Percentiles rank a stretch among this genome's conserved stretches.
These are phyloP conservation scores for Lepidurus packardi DNA, from an alignment of 1,140 invertebrate species.

Conservation along the genomic window DNA sequence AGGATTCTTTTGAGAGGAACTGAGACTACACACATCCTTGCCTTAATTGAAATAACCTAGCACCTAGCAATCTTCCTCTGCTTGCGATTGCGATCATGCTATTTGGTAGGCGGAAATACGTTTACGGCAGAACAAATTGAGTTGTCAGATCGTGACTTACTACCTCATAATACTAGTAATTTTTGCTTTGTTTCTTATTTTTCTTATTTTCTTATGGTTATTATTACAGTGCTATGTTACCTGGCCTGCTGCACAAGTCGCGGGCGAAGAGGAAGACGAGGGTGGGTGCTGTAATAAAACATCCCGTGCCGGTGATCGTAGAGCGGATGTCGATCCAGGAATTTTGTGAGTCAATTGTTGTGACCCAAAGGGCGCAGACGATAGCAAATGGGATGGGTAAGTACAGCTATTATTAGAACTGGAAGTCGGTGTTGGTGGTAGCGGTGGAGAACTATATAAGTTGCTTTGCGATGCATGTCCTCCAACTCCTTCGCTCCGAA, in stretches of 20 bases:
- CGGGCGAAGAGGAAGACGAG: neutral
- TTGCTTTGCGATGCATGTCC: slow-evolving; percentile 31
- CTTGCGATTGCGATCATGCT: too few species aligned
- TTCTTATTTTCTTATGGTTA: neutral
- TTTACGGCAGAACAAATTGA: too few species aligned
- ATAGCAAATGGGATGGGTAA: neutral
- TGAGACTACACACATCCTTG: too few species aligned
- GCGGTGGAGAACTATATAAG: slow-evolving; percentile 27
- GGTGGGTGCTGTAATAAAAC: neutral
- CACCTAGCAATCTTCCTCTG: too few species aligned
- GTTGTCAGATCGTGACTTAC: too few species aligned
- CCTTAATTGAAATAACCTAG: too few species aligned
- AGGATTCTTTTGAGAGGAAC: too few species aligned
- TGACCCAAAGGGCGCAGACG: neutral
- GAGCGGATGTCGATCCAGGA: slow-evolving; percentile 3
- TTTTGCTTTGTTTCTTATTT: too few species aligned
- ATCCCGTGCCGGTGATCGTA: neutral
- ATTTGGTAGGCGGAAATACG: too few species aligned
- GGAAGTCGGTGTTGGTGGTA: slow-evolving; percentile 33
- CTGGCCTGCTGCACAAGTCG: neutral
- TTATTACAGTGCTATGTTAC: neutral
- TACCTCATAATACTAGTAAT: too few species aligned
- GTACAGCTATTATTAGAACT: slow-evolving; percentile 23
- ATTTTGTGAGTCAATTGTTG: neutral
- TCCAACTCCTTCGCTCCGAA: neutral